Base-by-base conservation (phyloP, 1,140 invertebrate genomes). In the Holotrichia oblita region DNA sequence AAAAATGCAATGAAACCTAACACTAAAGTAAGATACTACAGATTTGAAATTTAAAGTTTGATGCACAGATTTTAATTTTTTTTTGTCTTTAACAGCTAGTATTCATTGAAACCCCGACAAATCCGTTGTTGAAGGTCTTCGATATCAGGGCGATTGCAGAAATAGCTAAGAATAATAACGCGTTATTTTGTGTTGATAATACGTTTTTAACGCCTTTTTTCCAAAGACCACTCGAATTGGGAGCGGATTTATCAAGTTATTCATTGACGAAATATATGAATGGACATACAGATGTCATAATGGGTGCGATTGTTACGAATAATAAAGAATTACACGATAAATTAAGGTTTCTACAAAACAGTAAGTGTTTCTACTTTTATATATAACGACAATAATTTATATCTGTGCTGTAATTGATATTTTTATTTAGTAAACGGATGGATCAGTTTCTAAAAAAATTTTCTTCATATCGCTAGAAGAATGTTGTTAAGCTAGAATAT, bases 241-340 rank as follows among this genome's bases (percentile, higher is more conserved):
- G 98, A 10, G 98, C 96, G 2, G 98, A 99, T 88, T 90, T 99
- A 72, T 93, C 94, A 0, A 88, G 97, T 80, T 98, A 99, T 88
- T 99, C 98, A 0, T 83, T 98, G 27, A 99, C 98, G 0, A 99
- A 99, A 87, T 99, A 99, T 84, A 97, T 99, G 92, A 99, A 99
- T 88, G 98, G 98, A 0, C 98, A 99, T 87, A 94, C 96, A 0
- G 98, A 99, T 89, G 94, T 99, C 59, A 93, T 99, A 0, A 99
- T 99, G 98, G 98, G 98, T 4, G 93, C 95, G 7, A 90, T 94
- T 6, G 90, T 94, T 34, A 91, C 93, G 3, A 97, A 93, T 80
- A 90, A 92, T 83, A 91, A 94, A 76, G 92, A 92, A 69, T 82
- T 98, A 0, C 91, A 92, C 81, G 85, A 93, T 27, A 90, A 90